phyloP scores from a whole-genome alignment of 2,113 vertebrate genomes.

The Stigmatopora nigra region DNA sequence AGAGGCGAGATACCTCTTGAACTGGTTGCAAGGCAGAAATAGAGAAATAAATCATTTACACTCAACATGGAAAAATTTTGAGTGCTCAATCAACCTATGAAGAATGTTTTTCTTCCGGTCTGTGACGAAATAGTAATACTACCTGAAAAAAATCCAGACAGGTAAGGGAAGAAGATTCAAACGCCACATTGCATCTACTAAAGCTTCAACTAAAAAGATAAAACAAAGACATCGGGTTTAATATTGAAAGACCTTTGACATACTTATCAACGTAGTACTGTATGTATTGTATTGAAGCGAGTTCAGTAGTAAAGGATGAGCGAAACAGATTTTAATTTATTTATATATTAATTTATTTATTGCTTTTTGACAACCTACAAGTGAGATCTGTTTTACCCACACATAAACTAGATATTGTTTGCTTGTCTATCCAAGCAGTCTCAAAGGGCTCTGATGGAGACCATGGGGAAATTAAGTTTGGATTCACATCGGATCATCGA shows the following conservation, averaged over 20 bases:
- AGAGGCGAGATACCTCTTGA: too few relatives aligned
- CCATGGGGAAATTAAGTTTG: conserved; percentile 52
- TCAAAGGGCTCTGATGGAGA: conserved; percentile 16
- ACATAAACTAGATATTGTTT: conserved; percentile 31
- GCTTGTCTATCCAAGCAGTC: conserved; percentile 39
- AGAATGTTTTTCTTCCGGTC: too few relatives aligned
- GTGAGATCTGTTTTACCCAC: conserved; percentile 34
- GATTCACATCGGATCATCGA: conserved; percentile 25
- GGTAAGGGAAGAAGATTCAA: too few relatives aligned
- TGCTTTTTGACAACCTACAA: conserved; percentile 11
- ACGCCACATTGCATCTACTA: too few relatives aligned
- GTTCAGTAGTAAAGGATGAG: conserved; percentile 1
- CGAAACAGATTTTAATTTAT: conserved; percentile 9
- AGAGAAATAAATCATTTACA: too few relatives aligned
- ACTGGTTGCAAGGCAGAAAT: too few relatives aligned
- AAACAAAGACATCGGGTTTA: conserved; percentile 13
- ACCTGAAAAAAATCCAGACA: too few relatives aligned
- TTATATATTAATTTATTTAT: conserved; percentile 2
- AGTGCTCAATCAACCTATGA: too few relatives aligned
- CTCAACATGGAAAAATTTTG: too few relatives aligned
- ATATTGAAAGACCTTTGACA: conserved; percentile 17
- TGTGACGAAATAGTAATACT: too few relatives aligned
- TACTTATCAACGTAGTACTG: conserved; percentile 26
- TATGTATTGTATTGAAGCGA: conserved; percentile 8
- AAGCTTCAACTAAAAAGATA: too few relatives aligned